Evolutionary conservation across 2,888 invertebrate species (phyloP), one percentile per base, ranked within the genome.

Genomic region (Macrophya annulata): DNA sequence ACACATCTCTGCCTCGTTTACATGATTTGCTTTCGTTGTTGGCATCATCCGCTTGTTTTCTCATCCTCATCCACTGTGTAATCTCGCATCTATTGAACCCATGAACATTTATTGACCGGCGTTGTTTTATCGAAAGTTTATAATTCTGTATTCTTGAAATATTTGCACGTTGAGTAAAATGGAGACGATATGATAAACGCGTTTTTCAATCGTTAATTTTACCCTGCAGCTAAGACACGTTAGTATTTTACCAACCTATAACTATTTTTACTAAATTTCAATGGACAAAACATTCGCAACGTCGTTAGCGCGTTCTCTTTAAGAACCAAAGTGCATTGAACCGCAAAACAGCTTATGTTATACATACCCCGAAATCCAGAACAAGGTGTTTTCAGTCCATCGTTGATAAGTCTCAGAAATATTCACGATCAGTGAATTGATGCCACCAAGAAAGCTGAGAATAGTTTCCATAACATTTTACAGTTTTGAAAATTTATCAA

Each of bases 291-390:
- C 12, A 74, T 74, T 45, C 15, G 21, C 74, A 25, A 43, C 74
- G 10, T 74, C 74, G 43, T 45, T 74, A 43, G 43, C 45, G 45
- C 74, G 25, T n/a, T 74, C 31, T 43, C 43, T 74, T 74, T 12
- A 74, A 45, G 74, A 74, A 74, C 45, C 45, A 25, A 74, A 21
- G 74, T 74, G 45, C 74, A 21, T 74, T 45, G 74, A 74, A 74
- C 43, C 45, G 45, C 40, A 21, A 74, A 74, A 74, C 43, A 10
- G 72, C 45, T 21, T 45, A 12, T 45, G 40, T 74, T 74, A 21
- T 74, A 45, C 72, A 68, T 68, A 37, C 37, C 17, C 72, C 72
- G 25, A 45, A 74, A 48, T 43, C 25, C 25, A 43, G 37, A 37
- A 31, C 68, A 37, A 68, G 68, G 68, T 68, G 68, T 37, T 68